Percentiles rank a stretch among this genome's conserved stretches.
These are phyloP conservation scores for Thunnus maccoyii DNA, from an alignment of 2,113 vertebrate species.

Conservation along the genomic window DNA sequence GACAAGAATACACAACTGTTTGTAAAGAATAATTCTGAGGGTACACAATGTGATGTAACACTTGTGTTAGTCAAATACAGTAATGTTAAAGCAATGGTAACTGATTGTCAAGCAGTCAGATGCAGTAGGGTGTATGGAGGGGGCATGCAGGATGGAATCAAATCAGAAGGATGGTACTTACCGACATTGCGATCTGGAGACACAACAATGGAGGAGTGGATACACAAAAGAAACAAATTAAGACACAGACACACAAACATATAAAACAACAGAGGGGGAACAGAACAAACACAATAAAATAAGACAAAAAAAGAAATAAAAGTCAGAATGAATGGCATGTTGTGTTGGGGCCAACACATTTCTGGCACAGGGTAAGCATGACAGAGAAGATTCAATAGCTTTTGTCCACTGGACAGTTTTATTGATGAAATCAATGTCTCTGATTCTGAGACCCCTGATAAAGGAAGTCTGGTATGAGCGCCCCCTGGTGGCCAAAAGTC, in stretches of 20 bases:
- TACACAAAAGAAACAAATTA: constrained; percentile 87
- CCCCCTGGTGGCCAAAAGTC: constrained; percentile 58
- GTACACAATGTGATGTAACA: constrained; percentile 21
- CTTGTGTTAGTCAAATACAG: constrained; percentile 61
- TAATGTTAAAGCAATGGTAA: constrained; percentile 78
- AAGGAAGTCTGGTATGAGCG: constrained; percentile 25
- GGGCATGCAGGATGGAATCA: constrained; percentile 89
- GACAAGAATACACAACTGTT: neutral
- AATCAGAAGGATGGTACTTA: constrained; percentile 98
- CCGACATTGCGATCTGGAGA: constrained; percentile 98
- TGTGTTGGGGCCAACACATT: constrained; percentile 83
- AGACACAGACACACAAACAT: constrained; percentile 76
- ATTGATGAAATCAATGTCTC: constrained; percentile 14
- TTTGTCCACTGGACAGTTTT: constrained; percentile 22
- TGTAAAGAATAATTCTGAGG: constrained; percentile 1
- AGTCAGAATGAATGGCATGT: constrained; percentile 96
- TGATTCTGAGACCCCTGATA: constrained; percentile 16
- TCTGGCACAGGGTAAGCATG: constrained; percentile 77
- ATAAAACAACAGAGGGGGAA: constrained; percentile 71
- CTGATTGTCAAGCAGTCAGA: constrained; percentile 60
- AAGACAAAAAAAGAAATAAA: constrained; percentile 88
- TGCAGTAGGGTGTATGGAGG: constrained; percentile 71
- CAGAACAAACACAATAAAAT: constrained; percentile 73
- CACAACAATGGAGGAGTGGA: constrained; percentile 97
- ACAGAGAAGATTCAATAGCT: constrained; percentile 65